Conservation (phyloP, 2,797 vertebrate genomes). For the Falco cherrug region DNA sequence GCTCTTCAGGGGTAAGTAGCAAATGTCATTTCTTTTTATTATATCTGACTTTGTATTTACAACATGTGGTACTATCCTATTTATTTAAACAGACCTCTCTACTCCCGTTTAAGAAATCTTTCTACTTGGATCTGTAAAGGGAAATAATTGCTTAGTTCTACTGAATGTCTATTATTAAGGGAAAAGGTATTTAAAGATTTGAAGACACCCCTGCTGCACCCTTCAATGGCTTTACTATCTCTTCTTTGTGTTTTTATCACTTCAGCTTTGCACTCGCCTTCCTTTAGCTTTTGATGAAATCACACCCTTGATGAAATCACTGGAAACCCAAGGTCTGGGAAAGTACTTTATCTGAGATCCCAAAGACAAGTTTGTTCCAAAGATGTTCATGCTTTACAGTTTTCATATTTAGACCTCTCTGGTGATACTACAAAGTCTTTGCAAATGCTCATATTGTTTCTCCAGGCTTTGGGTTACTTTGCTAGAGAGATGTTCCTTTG, state of each 20-base stretch:
- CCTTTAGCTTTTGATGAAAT: constrained; percentile 56
- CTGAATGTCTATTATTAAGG: constrained; percentile 28
- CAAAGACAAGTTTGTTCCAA: constrained; percentile 53
- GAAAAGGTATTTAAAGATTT: constrained; percentile 35
- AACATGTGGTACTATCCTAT: not conserved
- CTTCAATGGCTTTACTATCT: constrained; percentile 33
- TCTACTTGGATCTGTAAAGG: constrained; percentile 13
- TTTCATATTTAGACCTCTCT: constrained; percentile 8
- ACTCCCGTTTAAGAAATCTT: constrained; percentile 22
- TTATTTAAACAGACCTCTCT: constrained; percentile 24
- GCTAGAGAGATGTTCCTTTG: not conserved
- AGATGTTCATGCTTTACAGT: constrained; percentile 29
- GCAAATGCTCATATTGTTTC: constrained; percentile 10
- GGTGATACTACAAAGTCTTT: constrained; percentile 14
- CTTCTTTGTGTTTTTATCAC: constrained; percentile 55
- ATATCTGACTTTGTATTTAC: not conserved
- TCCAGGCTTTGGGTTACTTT: constrained; percentile 7
- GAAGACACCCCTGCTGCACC: constrained; percentile 38
- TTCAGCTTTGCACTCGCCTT: constrained; percentile 25
- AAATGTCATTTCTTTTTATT: not conserved
- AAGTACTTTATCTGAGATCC: constrained; percentile 50
- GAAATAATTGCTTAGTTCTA: constrained; percentile 44
- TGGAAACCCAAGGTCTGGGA: constrained; percentile 1
- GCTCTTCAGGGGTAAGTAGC: not conserved
- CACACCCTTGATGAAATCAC: constrained; percentile 43